Conservation (phyloP, 2,888 invertebrate species). For the Koerneria pararmatus region DNA sequence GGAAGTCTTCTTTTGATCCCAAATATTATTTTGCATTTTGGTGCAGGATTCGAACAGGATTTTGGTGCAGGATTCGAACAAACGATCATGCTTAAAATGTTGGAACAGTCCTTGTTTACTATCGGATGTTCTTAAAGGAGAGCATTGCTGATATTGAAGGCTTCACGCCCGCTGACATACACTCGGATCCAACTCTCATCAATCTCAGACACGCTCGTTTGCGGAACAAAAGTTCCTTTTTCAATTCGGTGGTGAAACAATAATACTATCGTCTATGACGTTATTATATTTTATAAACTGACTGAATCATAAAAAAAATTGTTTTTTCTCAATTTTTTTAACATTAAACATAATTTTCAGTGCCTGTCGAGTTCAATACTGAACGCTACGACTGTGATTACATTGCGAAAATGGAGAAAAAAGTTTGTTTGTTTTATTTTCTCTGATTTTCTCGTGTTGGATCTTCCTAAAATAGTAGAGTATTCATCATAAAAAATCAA, state of each 20-base stretch:
- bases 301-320: neutral
- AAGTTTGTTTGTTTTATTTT: neutral
- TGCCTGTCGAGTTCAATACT: conserved; percentile 1
- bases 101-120: conserved; percentile 1
- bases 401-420: conserved; percentile 14
- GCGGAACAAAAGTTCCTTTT: conserved; percentile 45
- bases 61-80: neutral
- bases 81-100: neutral
- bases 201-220: conserved; percentile 45
- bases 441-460: neutral
- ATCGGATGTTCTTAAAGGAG: conserved; percentile 5
- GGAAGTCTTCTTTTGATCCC: neutral
- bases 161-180: conserved; percentile 48
- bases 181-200: conserved; percentile 44
- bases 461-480: neutral
- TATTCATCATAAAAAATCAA: neutral
- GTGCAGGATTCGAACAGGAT: neutral
- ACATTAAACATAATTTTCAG: neutral
- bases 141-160: conserved; percentile 45
- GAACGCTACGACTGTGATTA: neutral
- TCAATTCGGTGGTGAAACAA: too few species aligned
- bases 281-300: neutral
- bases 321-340: neutral
- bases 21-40: too few species aligned
- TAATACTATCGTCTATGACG: neutral